Conservation (phyloP, 2,797 vertebrate genomes). For the Tachyglossus aculeatus region DNA sequence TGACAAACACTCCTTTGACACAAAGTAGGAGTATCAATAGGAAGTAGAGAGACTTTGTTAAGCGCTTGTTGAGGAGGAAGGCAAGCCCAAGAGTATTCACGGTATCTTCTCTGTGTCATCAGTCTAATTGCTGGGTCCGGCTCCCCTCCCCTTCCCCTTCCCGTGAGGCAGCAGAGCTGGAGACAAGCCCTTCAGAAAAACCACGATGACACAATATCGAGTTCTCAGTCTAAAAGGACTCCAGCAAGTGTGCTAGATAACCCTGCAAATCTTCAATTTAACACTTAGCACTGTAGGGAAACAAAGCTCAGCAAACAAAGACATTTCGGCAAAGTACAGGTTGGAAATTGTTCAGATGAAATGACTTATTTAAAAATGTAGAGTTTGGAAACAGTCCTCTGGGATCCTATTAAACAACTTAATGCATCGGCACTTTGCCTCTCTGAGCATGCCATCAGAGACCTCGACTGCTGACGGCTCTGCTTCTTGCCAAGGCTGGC, state of each 20-base stretch:
- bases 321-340: neutral
- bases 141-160: too few relatives aligned
- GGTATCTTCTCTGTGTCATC: too few relatives aligned
- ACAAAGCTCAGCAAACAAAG: slow-evolving; percentile 4
- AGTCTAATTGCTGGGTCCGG: too few relatives aligned
- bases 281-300: neutral
- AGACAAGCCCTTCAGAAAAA: neutral
- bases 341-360: slow-evolving; percentile 25
- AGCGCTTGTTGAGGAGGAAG: too few relatives aligned
- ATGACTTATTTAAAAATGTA: neutral
- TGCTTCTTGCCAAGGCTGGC: too few relatives aligned
- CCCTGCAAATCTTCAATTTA: neutral
- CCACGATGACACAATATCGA: neutral
- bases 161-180: too few relatives aligned
- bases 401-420: slow-evolving; percentile 23
- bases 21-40: too few relatives aligned
- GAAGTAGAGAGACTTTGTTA: too few relatives aligned
- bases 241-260: neutral
- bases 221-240: neutral
- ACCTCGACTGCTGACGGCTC: too few relatives aligned
- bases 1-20: too few relatives aligned
- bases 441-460: too few relatives aligned
- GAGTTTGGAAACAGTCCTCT: slow-evolving; percentile 20
- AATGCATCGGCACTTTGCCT: neutral
- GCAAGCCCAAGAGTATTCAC: too few relatives aligned